These are phyloP conservation scores for Trichopoda pennipes DNA, from an alignment of 2,888 invertebrate genomes.

Conservation along the genomic window DNA sequence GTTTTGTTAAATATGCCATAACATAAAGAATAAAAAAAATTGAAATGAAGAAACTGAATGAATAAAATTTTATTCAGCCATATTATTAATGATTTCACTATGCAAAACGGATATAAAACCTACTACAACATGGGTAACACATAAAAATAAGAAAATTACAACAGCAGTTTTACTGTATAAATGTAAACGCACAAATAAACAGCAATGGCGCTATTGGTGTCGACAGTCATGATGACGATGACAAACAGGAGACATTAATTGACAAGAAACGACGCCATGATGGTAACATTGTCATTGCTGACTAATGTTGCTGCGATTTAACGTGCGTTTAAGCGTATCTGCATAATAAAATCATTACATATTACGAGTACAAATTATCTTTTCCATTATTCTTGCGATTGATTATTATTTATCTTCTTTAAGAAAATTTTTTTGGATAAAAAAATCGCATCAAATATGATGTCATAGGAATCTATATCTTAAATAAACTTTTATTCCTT, in stretches of 20 bases:
- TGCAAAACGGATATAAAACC: slow-evolving; percentile 66
- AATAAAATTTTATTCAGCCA: slow-evolving; percentile 30
- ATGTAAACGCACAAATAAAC: slow-evolving; percentile 29
- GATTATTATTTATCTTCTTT: neutral
- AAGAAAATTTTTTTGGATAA: neutral
- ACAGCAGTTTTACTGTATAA: neutral
- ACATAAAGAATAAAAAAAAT: slow-evolving; percentile 5
- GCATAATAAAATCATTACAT: slow-evolving; percentile 56
- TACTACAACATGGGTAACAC: neutral
- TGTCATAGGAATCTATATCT: no score
- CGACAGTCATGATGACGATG: slow-evolving; percentile 65
- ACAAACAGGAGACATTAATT: slow-evolving; percentile 72
- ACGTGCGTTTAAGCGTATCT: slow-evolving; percentile 12
- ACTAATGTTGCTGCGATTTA: slow-evolving; percentile 12
- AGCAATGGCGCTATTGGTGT: slow-evolving; percentile 50
- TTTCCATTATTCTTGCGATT: slow-evolving; percentile 16
- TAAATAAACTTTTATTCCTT: no score
- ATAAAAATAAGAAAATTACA: neutral
- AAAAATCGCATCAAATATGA: no score
- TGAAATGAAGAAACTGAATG: no score
- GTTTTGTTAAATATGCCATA: slow-evolving; percentile 27
- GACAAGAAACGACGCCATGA: slow-evolving; percentile 71
- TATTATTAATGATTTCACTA: slow-evolving; percentile 68
- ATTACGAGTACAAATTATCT: slow-evolving; percentile 55
- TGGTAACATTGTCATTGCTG: slow-evolving; percentile 56